Evolutionary conservation across 2,888 invertebrate genomes (phyloP), one percentile per base, ranked within the genome.

Genomic region (Microctonus brassicae): DNA sequence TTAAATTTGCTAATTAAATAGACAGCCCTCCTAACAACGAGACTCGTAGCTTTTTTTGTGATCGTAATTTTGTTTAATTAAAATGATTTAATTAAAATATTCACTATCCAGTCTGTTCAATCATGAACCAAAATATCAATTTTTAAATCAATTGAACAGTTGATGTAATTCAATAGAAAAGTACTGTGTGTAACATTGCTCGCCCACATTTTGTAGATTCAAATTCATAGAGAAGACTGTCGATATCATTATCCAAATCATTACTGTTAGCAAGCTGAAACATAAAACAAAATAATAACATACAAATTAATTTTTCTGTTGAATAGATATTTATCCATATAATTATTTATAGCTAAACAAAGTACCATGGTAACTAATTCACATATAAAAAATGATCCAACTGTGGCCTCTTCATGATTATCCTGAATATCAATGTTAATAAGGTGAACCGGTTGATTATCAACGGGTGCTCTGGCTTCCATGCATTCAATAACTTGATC

Each of bases 341-440:
- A 55, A 17, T 55, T 42, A 17, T 5, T 42, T 42, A 26, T n/a
- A 24, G 24, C 4, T 33, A n/a, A 26, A 47, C 17, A 47, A 7
- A 47, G 39, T 90, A 95, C 95, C 93, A 95, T 93, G 69, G 94
- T 93, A 78, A 97, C 96, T 89, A 99, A 92, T 88, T 99, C 98
- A 88, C 96, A 96, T 78, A 99, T 98, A 80, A 98, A 91, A 89
- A 99, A 98, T 39, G 99, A 99, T 77, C 99, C 99, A 84, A 99
- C 94, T 2, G 99, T 97, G 0, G 99, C 99, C 88, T 99, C 99
- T 88, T 99, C 99, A 78, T 99, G 97, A 89, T 99, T 99, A 89
- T 99, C 99, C 87, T 97, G 97, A 81, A 99, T 98, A 86, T 99
- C 99, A 79, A 99, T 94, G 88, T 99, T 99, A 69, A 99, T 94